Base-by-base conservation (phyloP, 2,797 vertebrate species). In the Lemur catta region DNA sequence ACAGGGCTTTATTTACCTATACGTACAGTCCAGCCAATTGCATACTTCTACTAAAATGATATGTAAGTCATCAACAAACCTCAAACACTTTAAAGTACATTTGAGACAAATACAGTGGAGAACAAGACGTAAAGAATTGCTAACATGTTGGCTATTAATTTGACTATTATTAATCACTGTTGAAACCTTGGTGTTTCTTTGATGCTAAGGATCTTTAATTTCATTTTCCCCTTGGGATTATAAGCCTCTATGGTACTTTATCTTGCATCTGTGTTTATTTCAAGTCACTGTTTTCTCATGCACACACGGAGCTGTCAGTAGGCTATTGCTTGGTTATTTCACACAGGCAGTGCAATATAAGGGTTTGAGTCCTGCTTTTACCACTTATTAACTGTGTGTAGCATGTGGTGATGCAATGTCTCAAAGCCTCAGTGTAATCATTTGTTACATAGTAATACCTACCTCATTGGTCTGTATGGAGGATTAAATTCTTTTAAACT, bases 171-270 rank as follows among this genome's bases (percentile, higher is more conserved):
- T 57, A 69, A 88, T 93, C 43, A 55, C 10, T 63, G 1, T 69
- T 91, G 76, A 74, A 94, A 79, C 1, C 4, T 87, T 92, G n/a
- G 2, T 75, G 87, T 92, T 95, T 76, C 43, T 94, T 76, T 89
- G 41, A 63, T 79, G 63, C 28, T 41, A 48, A 93, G 55, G 61
- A 80, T 46, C 33, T 92, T 95, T 72, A 57, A 81, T 96, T 93
- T 92, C 30, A 46, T 90, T 76, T 92, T 43, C 61, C 69, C 11
- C 15, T 84, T 89, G 74, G 11, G 30, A 85, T 81, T 52, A 26
- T 91, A 84, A 63, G 2, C 22, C 20, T 7, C 86, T 86, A 9
- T 75, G 41, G 65, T n/a, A 26, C 11, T 74, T 55, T 76, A 3
- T 91, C 57, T 57, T 91, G 50, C 84, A 43, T 74, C 48, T 92